phyloP scores from a whole-genome alignment of 2,888 invertebrate species.

The Pelosia muscerda region DNA sequence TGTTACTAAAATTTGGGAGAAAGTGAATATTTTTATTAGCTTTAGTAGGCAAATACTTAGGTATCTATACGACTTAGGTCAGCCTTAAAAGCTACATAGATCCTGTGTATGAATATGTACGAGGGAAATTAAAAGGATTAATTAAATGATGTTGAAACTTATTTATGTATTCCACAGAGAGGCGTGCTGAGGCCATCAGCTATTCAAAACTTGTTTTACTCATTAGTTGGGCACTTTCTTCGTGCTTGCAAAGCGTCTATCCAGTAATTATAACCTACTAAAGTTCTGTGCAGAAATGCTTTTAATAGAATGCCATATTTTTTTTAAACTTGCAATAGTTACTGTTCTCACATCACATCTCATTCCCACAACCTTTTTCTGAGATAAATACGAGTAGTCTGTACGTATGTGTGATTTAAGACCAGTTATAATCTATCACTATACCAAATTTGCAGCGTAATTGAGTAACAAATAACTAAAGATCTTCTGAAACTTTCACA shows the following conservation, averaged over 20 bases:
- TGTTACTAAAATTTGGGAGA: too few species aligned
- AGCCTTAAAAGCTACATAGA: constrained; percentile 55
- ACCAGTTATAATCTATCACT: too few species aligned
- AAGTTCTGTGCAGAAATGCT: constrained; percentile 1
- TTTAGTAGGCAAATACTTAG: not conserved
- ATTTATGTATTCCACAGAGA: constrained; percentile 76
- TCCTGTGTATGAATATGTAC: constrained; percentile 74
- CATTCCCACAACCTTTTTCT: too few species aligned
- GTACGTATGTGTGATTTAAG: too few species aligned
- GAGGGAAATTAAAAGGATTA: constrained; percentile 73
- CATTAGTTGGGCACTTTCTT: constrained; percentile 63
- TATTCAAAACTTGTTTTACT: constrained; percentile 77
- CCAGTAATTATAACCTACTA: constrained; percentile 10
- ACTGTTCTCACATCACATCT: too few species aligned
- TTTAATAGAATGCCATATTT: not conserved
- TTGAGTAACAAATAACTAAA: too few species aligned
- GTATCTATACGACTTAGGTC: not conserved
- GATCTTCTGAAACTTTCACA: too few species aligned
- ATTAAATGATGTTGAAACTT: constrained; percentile 82
- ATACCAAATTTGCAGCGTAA: too few species aligned
- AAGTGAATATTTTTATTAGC: not conserved
- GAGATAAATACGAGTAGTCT: too few species aligned
- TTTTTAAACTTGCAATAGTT: not conserved
- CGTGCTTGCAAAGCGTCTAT: constrained; percentile 38
- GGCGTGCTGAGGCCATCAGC: constrained; percentile 68